phyloP scores from a whole-genome alignment of 2,888 invertebrate genomes.

The Dendrolimus houi region DNA sequence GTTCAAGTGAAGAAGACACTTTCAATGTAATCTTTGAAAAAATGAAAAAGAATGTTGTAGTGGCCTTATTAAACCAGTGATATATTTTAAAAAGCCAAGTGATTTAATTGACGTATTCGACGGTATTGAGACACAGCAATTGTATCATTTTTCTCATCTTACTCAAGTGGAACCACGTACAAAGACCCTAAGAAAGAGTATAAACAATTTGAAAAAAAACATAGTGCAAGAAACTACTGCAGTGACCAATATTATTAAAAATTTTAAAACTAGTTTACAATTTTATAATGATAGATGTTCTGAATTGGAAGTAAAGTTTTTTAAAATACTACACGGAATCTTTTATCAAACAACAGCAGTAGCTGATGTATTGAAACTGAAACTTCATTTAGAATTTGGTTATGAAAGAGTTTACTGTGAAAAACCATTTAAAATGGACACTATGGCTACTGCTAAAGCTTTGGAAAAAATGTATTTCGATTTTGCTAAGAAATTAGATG shows the following conservation, averaged over 20 bases:
- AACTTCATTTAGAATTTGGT: slow-evolving; percentile 78
- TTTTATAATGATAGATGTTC: slow-evolving; percentile 68
- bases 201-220: slow-evolving; percentile 53
- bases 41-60: slow-evolving; percentile 60
- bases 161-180: slow-evolving; percentile 73
- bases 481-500: slow-evolving; percentile 70
- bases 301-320: slow-evolving; percentile 70
- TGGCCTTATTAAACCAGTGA: slow-evolving; percentile 56
- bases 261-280: slow-evolving; percentile 34
- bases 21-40: slow-evolving; percentile 55
- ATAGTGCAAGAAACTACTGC: slow-evolving; percentile 42
- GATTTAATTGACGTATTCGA: slow-evolving; percentile 76
- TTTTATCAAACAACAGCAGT: slow-evolving; percentile 76
- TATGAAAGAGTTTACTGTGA: slow-evolving; percentile 77
- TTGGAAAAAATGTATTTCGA: slow-evolving; percentile 75
- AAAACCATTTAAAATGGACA: slow-evolving; percentile 74
- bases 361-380: slow-evolving; percentile 72
- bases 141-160: slow-evolving; percentile 78
- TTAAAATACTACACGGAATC: slow-evolving; percentile 69
- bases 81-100: slow-evolving; percentile 74
- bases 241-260: slow-evolving; percentile 33
- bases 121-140: slow-evolving; percentile 78
- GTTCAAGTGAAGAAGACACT: slow-evolving; percentile 48
- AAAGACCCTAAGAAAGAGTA: slow-evolving; percentile 59
- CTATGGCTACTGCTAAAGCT: slow-evolving; percentile 73